These are phyloP conservation scores for Microvelia longipes DNA, from an alignment of 1,140 invertebrate species.

Conservation along the genomic window DNA sequence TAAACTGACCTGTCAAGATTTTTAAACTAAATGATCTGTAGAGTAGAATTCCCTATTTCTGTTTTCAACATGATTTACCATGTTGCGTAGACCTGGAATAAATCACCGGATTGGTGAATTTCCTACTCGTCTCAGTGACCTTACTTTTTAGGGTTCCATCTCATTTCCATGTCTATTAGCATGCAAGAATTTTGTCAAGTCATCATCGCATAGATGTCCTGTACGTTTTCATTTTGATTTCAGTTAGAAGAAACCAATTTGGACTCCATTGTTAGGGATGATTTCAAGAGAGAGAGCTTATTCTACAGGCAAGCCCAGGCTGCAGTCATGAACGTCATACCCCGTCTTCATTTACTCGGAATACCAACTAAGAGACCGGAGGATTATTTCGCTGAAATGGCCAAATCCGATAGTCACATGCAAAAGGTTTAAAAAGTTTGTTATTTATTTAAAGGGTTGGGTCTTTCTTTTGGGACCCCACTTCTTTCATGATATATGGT, in stretches of 20 bases:
- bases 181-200: too few relatives aligned
- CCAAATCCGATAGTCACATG: conserved; percentile 94
- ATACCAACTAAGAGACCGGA: conserved; percentile 70
- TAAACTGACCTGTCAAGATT: too few relatives aligned
- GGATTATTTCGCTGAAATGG: conserved; percentile 99
- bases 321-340: conserved; percentile 62
- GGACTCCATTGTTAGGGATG: conserved; percentile 48
- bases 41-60: too few relatives aligned
- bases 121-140: too few relatives aligned
- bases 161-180: too few relatives aligned
- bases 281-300: conserved; percentile 79
- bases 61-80: too few relatives aligned
- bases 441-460: not conserved
- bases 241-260: conserved; percentile 48
- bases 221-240: conserved; percentile 12
- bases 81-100: too few relatives aligned
- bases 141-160: too few relatives aligned
- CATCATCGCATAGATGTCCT: too few relatives aligned
- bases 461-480: not conserved
- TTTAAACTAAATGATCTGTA: too few relatives aligned
- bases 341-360: conserved; percentile 52
- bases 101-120: too few relatives aligned
- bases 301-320: conserved; percentile 87
- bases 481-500: not conserved
- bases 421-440: conserved; percentile 49